Base-by-base conservation (phyloP, 2,113 vertebrate species). In the Spermophilus dauricus region DNA sequence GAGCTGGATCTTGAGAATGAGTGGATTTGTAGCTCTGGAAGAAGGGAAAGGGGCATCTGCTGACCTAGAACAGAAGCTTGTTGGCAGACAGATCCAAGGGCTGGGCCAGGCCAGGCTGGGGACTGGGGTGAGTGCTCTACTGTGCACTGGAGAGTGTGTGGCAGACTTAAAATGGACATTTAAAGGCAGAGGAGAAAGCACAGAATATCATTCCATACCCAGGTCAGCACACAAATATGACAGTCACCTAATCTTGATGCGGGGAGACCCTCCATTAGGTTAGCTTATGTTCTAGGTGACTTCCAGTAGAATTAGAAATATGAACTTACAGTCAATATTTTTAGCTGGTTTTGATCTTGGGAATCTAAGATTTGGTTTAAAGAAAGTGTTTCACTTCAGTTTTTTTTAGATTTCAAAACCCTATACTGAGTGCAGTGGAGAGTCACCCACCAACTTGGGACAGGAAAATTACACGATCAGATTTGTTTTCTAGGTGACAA, bases 51-150 rank as follows among this genome's bases (percentile, higher is more conserved):
- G 16, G 34, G 13, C 2, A 0, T 34, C 37, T 28, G 8, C 34
- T 53, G 6, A 6, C 39, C 85, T 39, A 6, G 32, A 45, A 37
- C 0, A 1, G 30, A 48, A 12, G 26, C 58, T 32, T 4, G 22
- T 4, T 9, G 16, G 0, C 10, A 9, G 72, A 45, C 37, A 14
- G 30, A 20, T 6, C 72, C 77, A 53, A 42, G 7, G 7, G 56
- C 69, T 6, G 5, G 12, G 82, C 37, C 2, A 0, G 61, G 61
- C 61, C 10, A 2, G 61, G 63, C 56, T 0, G 4, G 2, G 4
- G 39, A 8, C 28, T 7, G 0, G 37, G 14, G 28, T 20, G 11
- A 56, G 63, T 4, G 1, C 18, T 2, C 1, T 3, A n/a, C 5
- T 51, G 0, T 1, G 0, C 2, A 2, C 5, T 8, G 5, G 18